These are phyloP conservation scores for Lasiurus cinereus DNA, from an alignment of 2,113 vertebrate species.

Conservation along the genomic window DNA sequence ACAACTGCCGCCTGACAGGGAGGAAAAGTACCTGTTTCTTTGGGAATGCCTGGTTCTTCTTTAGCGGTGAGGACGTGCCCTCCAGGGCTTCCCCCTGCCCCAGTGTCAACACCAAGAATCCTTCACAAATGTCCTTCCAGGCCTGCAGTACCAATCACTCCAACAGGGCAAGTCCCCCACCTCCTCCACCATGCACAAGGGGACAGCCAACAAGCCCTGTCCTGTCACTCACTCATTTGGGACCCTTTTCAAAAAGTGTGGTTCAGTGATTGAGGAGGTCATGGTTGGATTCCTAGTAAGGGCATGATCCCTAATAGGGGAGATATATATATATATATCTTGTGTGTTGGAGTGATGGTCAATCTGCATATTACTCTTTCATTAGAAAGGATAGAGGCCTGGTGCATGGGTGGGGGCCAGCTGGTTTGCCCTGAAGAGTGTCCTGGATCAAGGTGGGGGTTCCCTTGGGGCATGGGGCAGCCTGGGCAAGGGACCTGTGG, in stretches of 20 bases:
- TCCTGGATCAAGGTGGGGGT: too few species aligned
- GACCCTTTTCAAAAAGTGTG: background rate
- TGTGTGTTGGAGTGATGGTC: too few species aligned
- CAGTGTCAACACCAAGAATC: background rate
- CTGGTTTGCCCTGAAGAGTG: too few species aligned
- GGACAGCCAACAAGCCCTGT: background rate
- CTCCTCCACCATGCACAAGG: fast-evolving
- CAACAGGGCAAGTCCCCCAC: background rate
- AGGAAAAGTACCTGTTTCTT: background rate
- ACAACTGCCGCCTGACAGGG: background rate
- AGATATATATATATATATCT: too few species aligned
- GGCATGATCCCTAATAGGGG: too few species aligned
- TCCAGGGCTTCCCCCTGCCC: background rate
- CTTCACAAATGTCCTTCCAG: background rate
- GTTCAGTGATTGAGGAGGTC: too few species aligned
- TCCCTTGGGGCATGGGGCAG: too few species aligned
- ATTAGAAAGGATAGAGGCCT: too few species aligned
- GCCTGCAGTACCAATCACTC: fast-evolving
- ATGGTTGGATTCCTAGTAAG: too few species aligned
- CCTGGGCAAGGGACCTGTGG: too few species aligned
- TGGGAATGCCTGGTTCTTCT: background rate
- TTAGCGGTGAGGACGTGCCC: fast-evolving
- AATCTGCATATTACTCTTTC: too few species aligned
- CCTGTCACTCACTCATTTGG: background rate
- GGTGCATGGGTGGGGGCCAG: too few species aligned